A percentile compares a stretch with the other conserved stretches of the same genome.
These are phyloP conservation scores for Bedellia somnulentella DNA, from an alignment of 2,888 invertebrate species.

Conservation along the genomic window DNA sequence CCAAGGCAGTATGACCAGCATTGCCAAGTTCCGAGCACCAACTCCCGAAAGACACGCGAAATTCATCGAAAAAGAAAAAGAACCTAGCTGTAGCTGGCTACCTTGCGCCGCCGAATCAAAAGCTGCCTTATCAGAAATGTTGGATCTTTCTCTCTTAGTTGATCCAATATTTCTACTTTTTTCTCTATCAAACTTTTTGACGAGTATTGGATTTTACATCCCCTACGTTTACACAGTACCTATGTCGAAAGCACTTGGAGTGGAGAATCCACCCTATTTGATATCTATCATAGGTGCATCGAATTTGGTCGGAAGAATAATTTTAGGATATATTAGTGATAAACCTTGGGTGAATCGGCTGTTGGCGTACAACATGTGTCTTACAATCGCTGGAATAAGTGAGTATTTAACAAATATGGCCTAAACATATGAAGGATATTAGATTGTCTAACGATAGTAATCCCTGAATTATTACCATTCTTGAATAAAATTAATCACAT, in stretches of 20 bases:
- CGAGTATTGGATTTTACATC: constrained; percentile 92
- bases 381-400: constrained; percentile 87
- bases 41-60: constrained; percentile 39
- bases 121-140: constrained; percentile 76
- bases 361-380: constrained; percentile 84
- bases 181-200: constrained; percentile 90
- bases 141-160: constrained; percentile 81
- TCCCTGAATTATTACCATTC: too few relatives aligned
- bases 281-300: constrained; percentile 83
- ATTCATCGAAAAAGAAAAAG: constrained; percentile 31
- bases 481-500: constrained; percentile 1
- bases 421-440: too few relatives aligned
- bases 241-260: constrained; percentile 66
- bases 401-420: too few relatives aligned
- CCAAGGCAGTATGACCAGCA: constrained; percentile 70
- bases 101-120: constrained; percentile 71
- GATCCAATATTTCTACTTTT: constrained; percentile 89
- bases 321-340: constrained; percentile 85
- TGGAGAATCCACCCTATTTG: constrained; percentile 68
- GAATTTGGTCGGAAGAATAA: constrained; percentile 86
- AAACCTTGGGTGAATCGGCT: constrained; percentile 91
- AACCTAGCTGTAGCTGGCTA: constrained; percentile 57
- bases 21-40: constrained; percentile 55
- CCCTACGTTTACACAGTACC: constrained; percentile 87
- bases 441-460: too few relatives aligned